Percentiles rank a stretch among this genome's conserved stretches.
Conservation (phyloP, 2,888 invertebrate genomes). For the Sinhomidia bicolor region DNA sequence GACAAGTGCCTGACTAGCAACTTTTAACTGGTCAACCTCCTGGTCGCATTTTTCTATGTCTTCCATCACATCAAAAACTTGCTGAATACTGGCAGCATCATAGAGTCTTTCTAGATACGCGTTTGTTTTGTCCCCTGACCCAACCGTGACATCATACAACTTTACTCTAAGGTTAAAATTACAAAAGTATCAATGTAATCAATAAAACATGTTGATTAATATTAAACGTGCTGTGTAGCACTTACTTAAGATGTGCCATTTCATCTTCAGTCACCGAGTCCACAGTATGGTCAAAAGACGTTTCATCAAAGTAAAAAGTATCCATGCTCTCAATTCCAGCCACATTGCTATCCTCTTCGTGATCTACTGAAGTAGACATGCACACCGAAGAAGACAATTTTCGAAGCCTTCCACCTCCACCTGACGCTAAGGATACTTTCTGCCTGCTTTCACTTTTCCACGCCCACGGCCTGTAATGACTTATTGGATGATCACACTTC, state of each 20-base stretch:
- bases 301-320: conserved; percentile 31
- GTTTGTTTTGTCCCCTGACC: conserved; percentile 23
- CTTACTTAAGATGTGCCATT: conserved; percentile 60
- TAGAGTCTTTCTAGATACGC: conserved; percentile 55
- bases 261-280: conserved; percentile 62
- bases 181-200: too few relatives aligned
- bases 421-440: too few relatives aligned
- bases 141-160: conserved; percentile 58
- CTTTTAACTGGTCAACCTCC: conserved; percentile 29
- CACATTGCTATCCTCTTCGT: conserved; percentile 12
- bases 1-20: conserved; percentile 76
- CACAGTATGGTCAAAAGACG: neutral
- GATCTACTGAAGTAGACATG: neutral
- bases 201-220: too few relatives aligned
- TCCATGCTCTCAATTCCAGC: neutral
- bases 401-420: neutral
- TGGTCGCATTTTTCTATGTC: conserved; percentile 5
- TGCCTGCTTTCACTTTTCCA: too few relatives aligned
- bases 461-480: too few relatives aligned
- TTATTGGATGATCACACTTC: too few relatives aligned
- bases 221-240: too few relatives aligned
- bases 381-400: neutral
- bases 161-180: too few relatives aligned
- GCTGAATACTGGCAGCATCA: conserved; percentile 71
- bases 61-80: conserved; percentile 71